phyloP scores from a whole-genome alignment of 2,888 invertebrate genomes.

The Hymenopus coronatus region DNA sequence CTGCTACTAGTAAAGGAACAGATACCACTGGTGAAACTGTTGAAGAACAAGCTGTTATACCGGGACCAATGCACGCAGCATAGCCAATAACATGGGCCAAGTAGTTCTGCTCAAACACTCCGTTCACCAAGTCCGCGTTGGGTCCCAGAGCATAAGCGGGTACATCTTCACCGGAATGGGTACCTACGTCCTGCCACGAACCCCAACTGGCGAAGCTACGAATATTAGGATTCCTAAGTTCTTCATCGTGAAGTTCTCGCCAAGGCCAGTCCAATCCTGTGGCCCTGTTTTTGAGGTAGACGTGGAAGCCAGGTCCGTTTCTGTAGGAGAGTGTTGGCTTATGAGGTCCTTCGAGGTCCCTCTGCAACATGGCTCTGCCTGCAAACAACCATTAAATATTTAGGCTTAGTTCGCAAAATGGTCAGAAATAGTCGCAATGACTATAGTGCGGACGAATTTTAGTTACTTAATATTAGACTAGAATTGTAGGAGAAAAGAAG shows the following conservation, averaged over 20 bases:
- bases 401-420: too few relatives aligned
- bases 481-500: too few relatives aligned
- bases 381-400: too few relatives aligned
- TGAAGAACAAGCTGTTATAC: background rate
- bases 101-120: slow-evolving; percentile 50
- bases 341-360: background rate
- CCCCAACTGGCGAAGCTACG: background rate
- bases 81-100: slow-evolving; percentile 48
- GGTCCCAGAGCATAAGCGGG: slow-evolving; percentile 38
- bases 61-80: slow-evolving; percentile 45
- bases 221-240: background rate
- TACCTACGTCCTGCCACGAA: background rate
- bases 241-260: background rate
- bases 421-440: too few relatives aligned
- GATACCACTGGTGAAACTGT: background rate
- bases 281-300: slow-evolving; percentile 42
- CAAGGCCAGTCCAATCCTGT: background rate
- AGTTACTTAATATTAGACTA: too few relatives aligned
- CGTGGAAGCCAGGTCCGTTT: slow-evolving; percentile 60
- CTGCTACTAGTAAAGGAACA: background rate
- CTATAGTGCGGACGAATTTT: too few relatives aligned
- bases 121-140: slow-evolving; percentile 50
- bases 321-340: background rate
- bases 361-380: background rate
- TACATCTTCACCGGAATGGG: slow-evolving; percentile 29